Conservation (phyloP, 2,113 vertebrate species). For the Sinocyclocheilus anophthalmus region DNA sequence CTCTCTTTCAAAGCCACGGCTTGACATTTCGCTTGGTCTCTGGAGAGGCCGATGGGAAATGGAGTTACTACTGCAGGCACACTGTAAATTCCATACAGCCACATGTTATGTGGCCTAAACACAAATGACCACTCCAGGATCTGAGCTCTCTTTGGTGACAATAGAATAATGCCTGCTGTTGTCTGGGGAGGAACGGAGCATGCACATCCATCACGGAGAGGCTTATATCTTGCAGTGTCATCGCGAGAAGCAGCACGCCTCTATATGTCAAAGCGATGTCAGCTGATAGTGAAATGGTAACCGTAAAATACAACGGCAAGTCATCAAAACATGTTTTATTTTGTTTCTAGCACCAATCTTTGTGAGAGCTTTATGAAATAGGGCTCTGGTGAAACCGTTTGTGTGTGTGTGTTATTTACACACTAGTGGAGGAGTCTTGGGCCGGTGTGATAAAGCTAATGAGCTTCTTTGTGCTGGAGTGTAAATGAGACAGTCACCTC, state of each 20-base stretch:
- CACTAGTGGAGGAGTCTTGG: constrained; percentile 84
- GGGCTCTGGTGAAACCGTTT: constrained; percentile 50
- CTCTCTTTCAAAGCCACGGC: constrained; percentile 91
- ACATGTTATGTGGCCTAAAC: constrained; percentile 98
- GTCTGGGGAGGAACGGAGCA: constrained; percentile 90
- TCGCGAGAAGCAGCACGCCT: constrained; percentile 86
- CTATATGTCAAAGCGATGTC: constrained; percentile 93
- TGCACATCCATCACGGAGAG: constrained; percentile 92
- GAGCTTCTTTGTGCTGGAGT: constrained; percentile 96
- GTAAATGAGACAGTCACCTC: constrained; percentile 94
- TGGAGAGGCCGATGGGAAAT: constrained; percentile 93
- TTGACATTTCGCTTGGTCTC: constrained; percentile 99
- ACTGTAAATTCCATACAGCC: constrained; percentile 99
- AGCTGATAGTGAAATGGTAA: constrained; percentile 76
- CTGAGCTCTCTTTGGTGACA: constrained; percentile 80
- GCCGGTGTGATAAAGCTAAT: constrained; percentile 94
- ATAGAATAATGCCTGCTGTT: constrained; percentile 98
- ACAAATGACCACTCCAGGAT: constrained; percentile 93
- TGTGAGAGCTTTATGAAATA: constrained; percentile 2
- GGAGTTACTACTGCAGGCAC: constrained; percentile 96
- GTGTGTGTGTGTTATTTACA: constrained; percentile 80
- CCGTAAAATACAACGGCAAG: constrained; percentile 44
- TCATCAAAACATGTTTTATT: constrained; percentile 15
- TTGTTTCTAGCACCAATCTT: background rate
- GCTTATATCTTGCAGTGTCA: constrained; percentile 96